Evolutionary conservation across 2,888 invertebrate genomes (phyloP), one percentile per base, ranked within the genome.

Genomic region (Kuschelorhynchus macadamiae): DNA sequence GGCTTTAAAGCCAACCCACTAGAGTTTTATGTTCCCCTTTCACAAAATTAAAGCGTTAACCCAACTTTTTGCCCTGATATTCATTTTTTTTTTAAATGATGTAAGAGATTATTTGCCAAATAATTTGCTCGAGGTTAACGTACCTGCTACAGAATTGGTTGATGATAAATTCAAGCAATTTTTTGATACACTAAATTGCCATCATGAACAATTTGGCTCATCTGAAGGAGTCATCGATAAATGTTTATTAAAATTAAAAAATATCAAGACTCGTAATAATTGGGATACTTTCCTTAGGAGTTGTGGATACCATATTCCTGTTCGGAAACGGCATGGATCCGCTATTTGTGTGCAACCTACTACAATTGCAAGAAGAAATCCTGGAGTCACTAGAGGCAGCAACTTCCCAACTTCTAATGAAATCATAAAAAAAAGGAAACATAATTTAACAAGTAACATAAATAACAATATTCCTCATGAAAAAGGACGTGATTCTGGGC

Each of bases 291-390:
- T 16, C 17, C 17, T 33, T 2, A 52, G 36, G 16, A 33, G 33
- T 33, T 52, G 9, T 32, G 59, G 42, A 30, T n/a, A 9, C 30
- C 14, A 53, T 39, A 53, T 53, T 39, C 18, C 36, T 39, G 18
- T 53, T 20, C 36, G 53, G 20, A 67, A 55, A 50, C 20, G 67
- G 1, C 17, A 44, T 59, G 42, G 64, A 56, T 32, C 50, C 12
- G 50, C 64, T 11, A 68, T 68, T 39, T 52, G 59, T 14, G 64
- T 68, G 16, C 64, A 64, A 53, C 64, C 64, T n/a, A 59, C 64
- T n/a, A 12, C 68, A 21, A 63, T 68, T 16, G 63, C 64, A 12
- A 57, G 67, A 68, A 68, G 55, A 64, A 56, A 50, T n/a, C 55
- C 64, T 47, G 61, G 61, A 17, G 39, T 66, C 18, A 60, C 59